Evolutionary conservation across 2,797 vertebrate genomes (phyloP).

Genomic region (Pangasius sanitwongsei): DNA sequence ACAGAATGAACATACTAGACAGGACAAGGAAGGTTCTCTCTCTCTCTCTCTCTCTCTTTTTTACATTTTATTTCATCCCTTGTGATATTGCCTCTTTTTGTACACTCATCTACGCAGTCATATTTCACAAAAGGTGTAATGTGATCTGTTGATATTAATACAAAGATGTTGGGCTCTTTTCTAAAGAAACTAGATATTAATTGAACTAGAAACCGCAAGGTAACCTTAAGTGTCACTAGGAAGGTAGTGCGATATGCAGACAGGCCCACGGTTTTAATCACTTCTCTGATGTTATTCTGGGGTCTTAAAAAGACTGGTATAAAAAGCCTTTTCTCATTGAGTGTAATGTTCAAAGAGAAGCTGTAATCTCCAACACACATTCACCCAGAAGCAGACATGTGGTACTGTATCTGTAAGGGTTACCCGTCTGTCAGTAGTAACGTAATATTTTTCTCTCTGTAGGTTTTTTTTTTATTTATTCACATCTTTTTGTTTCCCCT

Average conservation of each 20-base stretch:
- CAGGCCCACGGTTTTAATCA: conserved; percentile 33
- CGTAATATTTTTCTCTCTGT: not conserved
- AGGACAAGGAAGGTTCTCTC: conserved; percentile 53
- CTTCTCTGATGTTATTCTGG: conserved; percentile 21
- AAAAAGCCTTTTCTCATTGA: conserved; percentile 24
- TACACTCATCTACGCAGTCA: conserved; percentile 66
- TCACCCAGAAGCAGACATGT: conserved; percentile 13
- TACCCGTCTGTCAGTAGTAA: conserved; percentile 15
- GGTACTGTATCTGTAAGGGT: not conserved
- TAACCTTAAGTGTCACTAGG: conserved; percentile 74
- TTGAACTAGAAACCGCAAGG: conserved; percentile 76
- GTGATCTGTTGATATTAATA: conserved; percentile 70
- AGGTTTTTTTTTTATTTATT: not conserved
- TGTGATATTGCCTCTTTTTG: conserved; percentile 66
- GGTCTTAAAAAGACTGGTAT: not conserved
- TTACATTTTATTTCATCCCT: conserved; percentile 28
- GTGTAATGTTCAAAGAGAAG: conserved; percentile 34
- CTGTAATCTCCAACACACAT: conserved; percentile 22
- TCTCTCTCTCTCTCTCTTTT: not conserved
- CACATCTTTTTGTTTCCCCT: conserved; percentile 57
- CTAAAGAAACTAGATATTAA: conserved; percentile 72
- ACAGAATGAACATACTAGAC: conserved; percentile 75
- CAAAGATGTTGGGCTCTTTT: conserved; percentile 61
- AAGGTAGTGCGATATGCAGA: conserved; percentile 44
- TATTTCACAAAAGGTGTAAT: conserved; percentile 69